Evolutionary conservation across 2,113 vertebrate species (phyloP), one percentile per base, ranked within the genome.

Genomic region (Nothobranchius furzeri): DNA sequence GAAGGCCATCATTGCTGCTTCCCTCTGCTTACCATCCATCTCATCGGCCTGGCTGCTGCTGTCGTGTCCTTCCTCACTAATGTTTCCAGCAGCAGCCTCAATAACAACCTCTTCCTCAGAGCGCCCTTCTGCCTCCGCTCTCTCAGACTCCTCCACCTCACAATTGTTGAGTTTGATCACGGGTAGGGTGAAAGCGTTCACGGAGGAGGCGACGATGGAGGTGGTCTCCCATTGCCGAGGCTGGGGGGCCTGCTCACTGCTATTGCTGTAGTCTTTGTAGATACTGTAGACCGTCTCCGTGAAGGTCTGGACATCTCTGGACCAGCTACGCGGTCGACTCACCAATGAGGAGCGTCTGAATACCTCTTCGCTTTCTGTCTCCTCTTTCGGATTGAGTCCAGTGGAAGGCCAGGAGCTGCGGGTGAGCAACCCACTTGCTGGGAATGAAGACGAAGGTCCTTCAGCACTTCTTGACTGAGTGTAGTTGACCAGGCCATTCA

Each of bases 281-380:
- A 98, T 95, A 87, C 96, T 99, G 84, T 95, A 98, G 67, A 98
- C 94, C 0, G 94, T 94, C 65, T 98, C 95, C 0, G 94, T 92
- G 83, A 96, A 93, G 62, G 93, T 94, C 79, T 93, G 92, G 0
- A 93, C 89, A 2, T 93, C 93, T 61, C 78, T 86, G 52, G 87
- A 92, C 83, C 91, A 93, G 0, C 90, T 91, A 0, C 84, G 82
- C 2, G 85, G 79, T 61, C 86, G 63, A 48, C 87, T 74, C 3
- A 59, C 83, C 73, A 83, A 81, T 40, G 88, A 95, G 0, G 82
- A 81, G 5, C 85, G 86, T 7, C 90, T 70, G 36, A 90, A 85
- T 45, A 79, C 78, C 73, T 82, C 82, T 10, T 86, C 88, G 4
- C 78, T 81, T 1, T 81, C 2, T 14, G 87, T 74, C 64, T 95